Evolutionary conservation across 2,888 invertebrate genomes (phyloP).

Genomic region (Blomia tropicalis): DNA sequence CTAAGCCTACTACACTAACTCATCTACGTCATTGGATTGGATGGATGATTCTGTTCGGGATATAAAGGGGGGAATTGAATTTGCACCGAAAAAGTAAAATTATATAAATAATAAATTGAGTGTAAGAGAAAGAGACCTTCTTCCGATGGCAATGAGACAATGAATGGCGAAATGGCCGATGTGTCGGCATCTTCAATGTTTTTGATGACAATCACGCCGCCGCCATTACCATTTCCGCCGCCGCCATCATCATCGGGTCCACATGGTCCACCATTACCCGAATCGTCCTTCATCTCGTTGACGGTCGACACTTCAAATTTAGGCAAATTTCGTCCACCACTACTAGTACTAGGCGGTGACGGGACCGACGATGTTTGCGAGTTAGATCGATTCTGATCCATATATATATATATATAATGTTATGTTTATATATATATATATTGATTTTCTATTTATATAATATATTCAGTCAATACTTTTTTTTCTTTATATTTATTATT

Average conservation of each 20-base stretch:
- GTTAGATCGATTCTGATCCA: neutral
- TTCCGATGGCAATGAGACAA: constrained; percentile 21
- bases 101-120: neutral
- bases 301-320: constrained; percentile 21
- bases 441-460: too few species aligned
- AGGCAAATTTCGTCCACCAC: constrained; percentile 9
- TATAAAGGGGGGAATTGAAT: too few species aligned
- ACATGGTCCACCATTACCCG: neutral
- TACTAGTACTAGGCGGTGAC: neutral
- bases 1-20: too few species aligned
- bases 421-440: too few species aligned
- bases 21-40: too few species aligned
- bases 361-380: neutral
- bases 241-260: neutral
- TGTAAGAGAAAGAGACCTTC: constrained; percentile 14
- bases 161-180: constrained; percentile 15
- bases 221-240: neutral
- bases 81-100: too few species aligned
- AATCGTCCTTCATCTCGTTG: neutral
- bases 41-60: too few species aligned
- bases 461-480: too few species aligned
- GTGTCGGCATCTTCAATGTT: neutral
- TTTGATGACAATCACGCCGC: neutral
- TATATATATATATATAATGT: too few species aligned
- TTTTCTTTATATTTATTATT: too few species aligned